These are phyloP conservation scores for Climacteris rufus DNA, from an alignment of 2,113 vertebrate genomes.

Conservation along the genomic window DNA sequence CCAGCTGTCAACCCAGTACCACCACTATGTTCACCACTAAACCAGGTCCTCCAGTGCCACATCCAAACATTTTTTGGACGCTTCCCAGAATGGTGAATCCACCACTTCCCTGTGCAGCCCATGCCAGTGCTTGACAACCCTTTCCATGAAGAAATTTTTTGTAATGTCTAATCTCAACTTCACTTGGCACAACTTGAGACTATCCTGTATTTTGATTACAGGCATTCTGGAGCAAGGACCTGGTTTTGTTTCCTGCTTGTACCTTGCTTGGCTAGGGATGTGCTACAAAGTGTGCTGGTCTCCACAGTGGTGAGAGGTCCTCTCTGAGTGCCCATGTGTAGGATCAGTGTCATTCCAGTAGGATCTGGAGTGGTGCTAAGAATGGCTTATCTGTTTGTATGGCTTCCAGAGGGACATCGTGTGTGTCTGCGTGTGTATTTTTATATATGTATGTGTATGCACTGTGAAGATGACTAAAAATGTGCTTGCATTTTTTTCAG, in stretches of 20 bases:
- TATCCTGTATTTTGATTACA: background rate
- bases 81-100: background rate
- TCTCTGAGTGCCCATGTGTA: background rate
- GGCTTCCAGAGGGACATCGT: background rate
- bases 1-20: background rate
- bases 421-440: slow-evolving; percentile 1
- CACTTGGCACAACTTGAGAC: fast-evolving
- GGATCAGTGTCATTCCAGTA: background rate
- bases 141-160: background rate
- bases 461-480: slow-evolving; percentile 40
- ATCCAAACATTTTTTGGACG: background rate
- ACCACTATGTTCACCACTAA: no score
- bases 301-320: fast-evolving
- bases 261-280: fast-evolving
- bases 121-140: background rate
- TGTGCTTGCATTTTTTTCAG: background rate
- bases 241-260: background rate
- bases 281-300: background rate
- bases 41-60: no score
- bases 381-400: background rate
- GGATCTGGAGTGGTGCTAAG: background rate
- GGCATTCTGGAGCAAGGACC: background rate
- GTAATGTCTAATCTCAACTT: background rate
- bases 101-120: background rate
- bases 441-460: background rate